Evolutionary conservation across 30 jellyfish, hydroid and myxozoan genomes (phyloP).

Genomic region (Catostylus mosaicus): DNA sequence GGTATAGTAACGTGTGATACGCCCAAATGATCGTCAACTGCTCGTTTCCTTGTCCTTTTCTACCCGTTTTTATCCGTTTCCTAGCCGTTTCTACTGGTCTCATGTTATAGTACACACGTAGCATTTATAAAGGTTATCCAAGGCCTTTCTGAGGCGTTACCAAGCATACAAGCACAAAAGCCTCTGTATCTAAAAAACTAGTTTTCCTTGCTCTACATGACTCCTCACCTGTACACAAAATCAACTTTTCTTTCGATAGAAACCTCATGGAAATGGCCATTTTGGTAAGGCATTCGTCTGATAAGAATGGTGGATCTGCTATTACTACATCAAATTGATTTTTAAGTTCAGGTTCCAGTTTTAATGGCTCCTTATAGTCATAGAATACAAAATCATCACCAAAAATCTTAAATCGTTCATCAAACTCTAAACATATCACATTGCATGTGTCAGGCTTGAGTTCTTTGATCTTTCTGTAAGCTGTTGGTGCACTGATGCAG

Average conservation of each 20-base stretch:
- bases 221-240: constrained; percentile 33
- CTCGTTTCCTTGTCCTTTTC: too few species aligned
- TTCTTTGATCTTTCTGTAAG: constrained; percentile 11
- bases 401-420: constrained; percentile 18
- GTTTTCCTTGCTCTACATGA: too few species aligned
- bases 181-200: too few species aligned
- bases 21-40: too few species aligned
- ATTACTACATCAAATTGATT: constrained; percentile 13
- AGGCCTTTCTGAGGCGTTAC: too few species aligned
- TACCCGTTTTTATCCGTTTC: too few species aligned
- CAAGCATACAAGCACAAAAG: too few species aligned
- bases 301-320: constrained; percentile 38
- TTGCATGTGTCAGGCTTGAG: constrained; percentile 11
- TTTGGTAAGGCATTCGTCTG: constrained; percentile 27
- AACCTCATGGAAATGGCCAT: constrained; percentile 7
- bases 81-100: too few species aligned
- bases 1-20: too few species aligned
- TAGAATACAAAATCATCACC: constrained; percentile 25
- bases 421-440: constrained; percentile 13
- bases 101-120: too few species aligned
- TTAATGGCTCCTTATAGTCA: constrained; percentile 40
- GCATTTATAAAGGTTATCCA: too few species aligned
- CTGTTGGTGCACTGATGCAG: constrained; percentile 28
- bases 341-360: neutral
- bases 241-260: constrained; percentile 8